These are phyloP conservation scores for Platygyra sinensis DNA, from an alignment of 64 coral and sea anemone species.

Conservation along the genomic window DNA sequence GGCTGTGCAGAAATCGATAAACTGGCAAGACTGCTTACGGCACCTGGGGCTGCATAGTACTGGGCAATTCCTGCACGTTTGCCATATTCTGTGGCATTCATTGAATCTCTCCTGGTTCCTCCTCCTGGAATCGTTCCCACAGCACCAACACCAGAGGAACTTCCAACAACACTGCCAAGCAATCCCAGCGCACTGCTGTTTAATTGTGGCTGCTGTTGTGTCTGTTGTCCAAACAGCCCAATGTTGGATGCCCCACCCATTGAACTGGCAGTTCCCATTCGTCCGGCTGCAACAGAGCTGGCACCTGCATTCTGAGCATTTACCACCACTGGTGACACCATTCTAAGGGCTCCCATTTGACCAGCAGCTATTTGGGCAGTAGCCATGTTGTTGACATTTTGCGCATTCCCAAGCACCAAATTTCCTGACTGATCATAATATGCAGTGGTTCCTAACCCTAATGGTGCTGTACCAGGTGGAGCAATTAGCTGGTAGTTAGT, in stretches of 20 bases:
- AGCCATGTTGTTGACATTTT: slow-evolving; percentile 74
- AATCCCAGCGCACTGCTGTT: slow-evolving; percentile 63
- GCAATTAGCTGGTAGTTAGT: slow-evolving; percentile 94
- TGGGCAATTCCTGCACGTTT: slow-evolving; percentile 70
- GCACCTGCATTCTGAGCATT: slow-evolving; percentile 66
- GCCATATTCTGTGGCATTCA: slow-evolving; percentile 62
- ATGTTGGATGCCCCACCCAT: slow-evolving; percentile 65
- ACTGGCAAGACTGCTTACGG: slow-evolving; percentile 63
- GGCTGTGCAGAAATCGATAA: slow-evolving; percentile 91
- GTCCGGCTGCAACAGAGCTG: slow-evolving; percentile 43
- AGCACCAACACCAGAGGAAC: slow-evolving; percentile 77
- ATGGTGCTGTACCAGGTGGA: slow-evolving; percentile 74
- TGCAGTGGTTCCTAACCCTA: slow-evolving; percentile 78
- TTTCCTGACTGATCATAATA: slow-evolving; percentile 99
- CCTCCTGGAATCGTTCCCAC: slow-evolving; percentile 77
- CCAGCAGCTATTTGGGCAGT: slow-evolving; percentile 84
- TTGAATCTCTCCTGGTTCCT: slow-evolving; percentile 63
- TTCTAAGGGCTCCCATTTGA: slow-evolving; percentile 86
- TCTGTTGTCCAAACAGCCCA: slow-evolving; percentile 81
- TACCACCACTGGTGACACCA: slow-evolving; percentile 88
- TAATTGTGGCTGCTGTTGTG: slow-evolving; percentile 70
- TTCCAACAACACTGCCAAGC: slow-evolving; percentile 70
- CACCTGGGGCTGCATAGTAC: slow-evolving; percentile 69
- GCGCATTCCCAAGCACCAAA: slow-evolving; percentile 81
- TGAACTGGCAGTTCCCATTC: slow-evolving; percentile 59